Base-by-base conservation (phyloP, 2,113 vertebrate genomes). In the Taurulus bubalis region DNA sequence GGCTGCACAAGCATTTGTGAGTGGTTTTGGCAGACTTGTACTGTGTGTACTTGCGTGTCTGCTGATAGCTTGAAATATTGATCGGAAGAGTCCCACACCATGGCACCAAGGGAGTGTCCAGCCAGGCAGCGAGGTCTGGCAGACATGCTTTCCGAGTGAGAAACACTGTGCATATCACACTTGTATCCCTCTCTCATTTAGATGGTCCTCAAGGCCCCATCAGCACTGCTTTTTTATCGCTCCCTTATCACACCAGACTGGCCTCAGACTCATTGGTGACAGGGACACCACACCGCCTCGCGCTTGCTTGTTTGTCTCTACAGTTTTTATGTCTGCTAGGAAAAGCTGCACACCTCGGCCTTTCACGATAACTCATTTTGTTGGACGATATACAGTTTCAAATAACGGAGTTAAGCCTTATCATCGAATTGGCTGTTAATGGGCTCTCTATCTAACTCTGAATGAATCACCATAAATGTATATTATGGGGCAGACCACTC, bases 11-110 rank as follows among this genome's bases (percentile, higher is more conserved):
- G 40, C 20, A 55, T 78, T 62, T 75, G 49, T 45, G 32, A 1
- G 20, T 28, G 56, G 16, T 40, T 53, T 30, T 11, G 3, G 51
- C 55, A n/a, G 26, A 34, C 45, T 34, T 45, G 47, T 45, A 22
- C 24, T 0, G 14, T 82, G 75, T 74, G 26, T 69, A 58, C 64
- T 14, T 56, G 68, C 79, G 42, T 32, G 77, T 68, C 70, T 53
- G 8, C 70, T 69, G 75, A 89, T 76, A 85, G 42, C 79, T 45
- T 71, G 34, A 84, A 68, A 77, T 87, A 92, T 92, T 85, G 86
- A 92, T 87, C 2, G 26, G 58, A 64, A 69, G 30, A 83, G 64
- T 80, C 65, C 69, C 77, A 77, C 69, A 84, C 47, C 62, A 18
- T 2, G 68, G 80, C 74, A 45, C 58, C 77, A 15, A 40, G 72